Evolutionary conservation across 2,888 invertebrate genomes (phyloP), one percentile per base, ranked within the genome.

Genomic region (Diploptera punctata): DNA sequence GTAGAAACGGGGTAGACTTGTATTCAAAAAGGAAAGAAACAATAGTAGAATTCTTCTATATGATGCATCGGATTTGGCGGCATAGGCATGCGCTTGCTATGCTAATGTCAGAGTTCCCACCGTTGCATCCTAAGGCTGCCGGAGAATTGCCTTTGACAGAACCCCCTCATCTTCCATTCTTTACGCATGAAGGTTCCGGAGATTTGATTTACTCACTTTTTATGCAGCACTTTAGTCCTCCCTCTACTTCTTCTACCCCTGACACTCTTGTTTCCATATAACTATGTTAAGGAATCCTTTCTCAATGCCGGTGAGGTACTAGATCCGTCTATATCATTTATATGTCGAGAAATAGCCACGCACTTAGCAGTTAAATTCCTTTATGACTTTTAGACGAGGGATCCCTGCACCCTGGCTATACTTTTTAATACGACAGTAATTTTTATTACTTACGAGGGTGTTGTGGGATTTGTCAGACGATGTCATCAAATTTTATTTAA

Each of bases 161-260:
- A 65, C 47, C 71, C n/a, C 71, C 71, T 74, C 73, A 71, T 74
- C 73, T 73, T 73, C 71, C 73, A 74, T 74, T 72, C 70, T 70
- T 72, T 67, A 72, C 72, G 72, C 74, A 72, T 74, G 68, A 74
- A 70, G 54, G 72, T 74, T 72, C 31, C 70, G 19, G 31, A 72
- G 72, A 74, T 74, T 74, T 74, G 74, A 74, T 74, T 74, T 72
- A 74, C 67, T 74, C 72, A 62, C 74, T 70, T 72, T 74, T 72
- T 72, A 70, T 74, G 72, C 70, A 67, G 69, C 60, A 57, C 61
- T 71, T 67, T 67, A 29, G 38, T 43, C 44, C 49, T 52, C 60
- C 31, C 33, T 9, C 33, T 7, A 33, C 21, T 62, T 31, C 62
- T 52, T 49, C 38, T 44, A 5, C 26, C 29, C 61, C 57, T 19